A percentile compares a stretch with the other conserved stretches of the same genome.
These are phyloP conservation scores for Oopsacas minuta DNA, from an alignment of 37 sponge, comb jelly and placozoan species.

Conservation along the genomic window DNA sequence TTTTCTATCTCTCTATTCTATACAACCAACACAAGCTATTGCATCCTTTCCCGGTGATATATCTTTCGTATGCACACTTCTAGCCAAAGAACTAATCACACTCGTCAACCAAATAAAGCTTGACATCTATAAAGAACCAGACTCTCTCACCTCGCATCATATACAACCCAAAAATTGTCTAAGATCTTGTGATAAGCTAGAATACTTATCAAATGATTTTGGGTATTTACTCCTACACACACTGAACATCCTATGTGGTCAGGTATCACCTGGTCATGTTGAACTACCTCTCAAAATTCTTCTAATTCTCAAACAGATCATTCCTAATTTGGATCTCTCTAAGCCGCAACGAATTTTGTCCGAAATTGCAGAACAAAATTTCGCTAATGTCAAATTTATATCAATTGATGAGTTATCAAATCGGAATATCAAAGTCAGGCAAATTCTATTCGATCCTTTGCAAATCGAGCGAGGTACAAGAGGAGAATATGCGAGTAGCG, in stretches of 20 bases:
- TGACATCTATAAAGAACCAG: slow-evolving; percentile 14
- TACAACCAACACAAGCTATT: background rate
- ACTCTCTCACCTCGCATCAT: background rate
- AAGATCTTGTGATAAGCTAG: background rate
- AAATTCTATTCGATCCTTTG: background rate
- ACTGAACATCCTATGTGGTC: slow-evolving; percentile 5
- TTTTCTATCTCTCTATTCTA: background rate
- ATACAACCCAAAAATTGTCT: background rate
- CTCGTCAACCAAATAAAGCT: slow-evolving; percentile 4
- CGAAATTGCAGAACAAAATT: background rate
- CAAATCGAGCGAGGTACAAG: background rate
- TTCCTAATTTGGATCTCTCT: background rate
- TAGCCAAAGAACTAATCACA: background rate
- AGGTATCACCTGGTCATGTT: background rate
- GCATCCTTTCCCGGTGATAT: background rate
- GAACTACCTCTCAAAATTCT: slow-evolving; percentile 14
- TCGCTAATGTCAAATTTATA: background rate
- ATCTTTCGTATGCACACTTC: background rate
- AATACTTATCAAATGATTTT: slow-evolving; percentile 5
- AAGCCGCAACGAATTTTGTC: background rate
- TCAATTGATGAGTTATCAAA: background rate
- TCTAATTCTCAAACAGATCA: slow-evolving; percentile 12
- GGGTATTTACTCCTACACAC: background rate
- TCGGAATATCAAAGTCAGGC: background rate
- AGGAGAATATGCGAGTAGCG: background rate